Conservation (phyloP, 2,113 vertebrate species). For the Vicugna pacos region DNA sequence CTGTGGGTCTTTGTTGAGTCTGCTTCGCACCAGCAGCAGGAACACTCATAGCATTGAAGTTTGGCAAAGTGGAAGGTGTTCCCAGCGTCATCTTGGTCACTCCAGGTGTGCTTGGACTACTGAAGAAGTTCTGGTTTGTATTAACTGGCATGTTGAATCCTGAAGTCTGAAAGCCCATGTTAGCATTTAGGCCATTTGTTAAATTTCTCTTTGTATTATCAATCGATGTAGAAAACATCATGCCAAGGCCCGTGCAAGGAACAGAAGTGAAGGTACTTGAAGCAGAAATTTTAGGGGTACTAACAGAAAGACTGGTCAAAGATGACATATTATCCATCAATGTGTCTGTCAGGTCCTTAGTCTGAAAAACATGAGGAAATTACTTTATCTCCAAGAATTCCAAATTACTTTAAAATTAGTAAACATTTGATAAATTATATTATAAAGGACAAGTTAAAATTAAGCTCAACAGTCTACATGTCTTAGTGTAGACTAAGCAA, state of each 20-base stretch:
- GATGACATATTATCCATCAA: constrained; percentile 95
- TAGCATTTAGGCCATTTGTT: constrained; percentile 92
- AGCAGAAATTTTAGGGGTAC: constrained; percentile 87
- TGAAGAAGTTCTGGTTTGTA: constrained; percentile 90
- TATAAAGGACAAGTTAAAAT: constrained; percentile 47
- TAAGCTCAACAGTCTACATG: background rate
- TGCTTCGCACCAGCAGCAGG: constrained; percentile 82
- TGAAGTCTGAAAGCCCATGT: constrained; percentile 91
- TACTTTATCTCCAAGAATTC: constrained; percentile 54
- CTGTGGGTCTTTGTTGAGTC: constrained; percentile 88
- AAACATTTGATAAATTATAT: constrained; percentile 30
- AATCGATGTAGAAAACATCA: constrained; percentile 87
- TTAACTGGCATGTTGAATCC: constrained; percentile 89
- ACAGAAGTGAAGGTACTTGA: constrained; percentile 89
- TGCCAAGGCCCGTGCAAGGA: constrained; percentile 85
- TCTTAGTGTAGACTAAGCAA: background rate
- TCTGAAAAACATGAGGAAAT: constrained; percentile 87
- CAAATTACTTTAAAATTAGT: constrained; percentile 26
- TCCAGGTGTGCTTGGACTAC: constrained; percentile 82
- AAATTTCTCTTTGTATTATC: constrained; percentile 88
- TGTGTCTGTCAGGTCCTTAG: constrained; percentile 97
- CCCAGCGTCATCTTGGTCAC: constrained; percentile 86
- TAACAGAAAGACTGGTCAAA: constrained; percentile 89
- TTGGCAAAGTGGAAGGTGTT: constrained; percentile 90
- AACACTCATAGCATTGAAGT: constrained; percentile 89